Conservation (phyloP, 2,113 vertebrate species). For the Chlorodrepanis virens region DNA sequence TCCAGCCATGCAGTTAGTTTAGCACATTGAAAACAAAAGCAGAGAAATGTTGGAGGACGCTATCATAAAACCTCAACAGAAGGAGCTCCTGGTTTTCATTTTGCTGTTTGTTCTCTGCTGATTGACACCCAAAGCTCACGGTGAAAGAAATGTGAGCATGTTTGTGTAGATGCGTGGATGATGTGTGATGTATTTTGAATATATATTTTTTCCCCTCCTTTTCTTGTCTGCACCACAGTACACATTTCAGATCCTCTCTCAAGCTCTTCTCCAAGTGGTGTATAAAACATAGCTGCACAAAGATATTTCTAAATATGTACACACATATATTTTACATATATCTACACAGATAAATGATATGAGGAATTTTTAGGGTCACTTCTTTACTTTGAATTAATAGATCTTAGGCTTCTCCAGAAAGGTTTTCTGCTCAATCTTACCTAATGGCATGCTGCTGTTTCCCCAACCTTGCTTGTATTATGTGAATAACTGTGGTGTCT, state of each 20-base stretch:
- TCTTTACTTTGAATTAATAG: constrained; percentile 58
- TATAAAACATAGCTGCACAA: constrained; percentile 29
- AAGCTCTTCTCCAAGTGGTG: constrained; percentile 52
- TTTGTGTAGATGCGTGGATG: constrained; percentile 29
- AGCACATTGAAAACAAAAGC: constrained; percentile 57
- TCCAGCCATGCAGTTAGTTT: constrained; percentile 41
- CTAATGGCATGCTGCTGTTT: constrained; percentile 67
- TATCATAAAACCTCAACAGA: constrained; percentile 62
- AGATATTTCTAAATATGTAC: not conserved
- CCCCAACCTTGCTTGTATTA: constrained; percentile 62
- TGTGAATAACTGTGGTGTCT: constrained; percentile 64
- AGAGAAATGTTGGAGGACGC: constrained; percentile 47
- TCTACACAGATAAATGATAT: constrained; percentile 1
- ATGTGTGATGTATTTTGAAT: constrained; percentile 65
- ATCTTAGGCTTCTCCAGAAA: constrained; percentile 53
- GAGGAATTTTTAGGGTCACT: constrained; percentile 41
- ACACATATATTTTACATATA: not conserved
- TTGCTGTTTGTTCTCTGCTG: constrained; percentile 68
- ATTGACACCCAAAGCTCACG: constrained; percentile 66
- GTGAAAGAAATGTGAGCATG: constrained; percentile 27
- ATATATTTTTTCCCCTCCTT: constrained; percentile 24
- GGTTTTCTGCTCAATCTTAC: constrained; percentile 53
- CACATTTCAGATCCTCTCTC: constrained; percentile 57
- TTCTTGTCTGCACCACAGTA: constrained; percentile 54
- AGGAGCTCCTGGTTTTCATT: constrained; percentile 65